phyloP scores from a whole-genome alignment of 2,113 vertebrate genomes.

The Thamnaconus septentrionalis region DNA sequence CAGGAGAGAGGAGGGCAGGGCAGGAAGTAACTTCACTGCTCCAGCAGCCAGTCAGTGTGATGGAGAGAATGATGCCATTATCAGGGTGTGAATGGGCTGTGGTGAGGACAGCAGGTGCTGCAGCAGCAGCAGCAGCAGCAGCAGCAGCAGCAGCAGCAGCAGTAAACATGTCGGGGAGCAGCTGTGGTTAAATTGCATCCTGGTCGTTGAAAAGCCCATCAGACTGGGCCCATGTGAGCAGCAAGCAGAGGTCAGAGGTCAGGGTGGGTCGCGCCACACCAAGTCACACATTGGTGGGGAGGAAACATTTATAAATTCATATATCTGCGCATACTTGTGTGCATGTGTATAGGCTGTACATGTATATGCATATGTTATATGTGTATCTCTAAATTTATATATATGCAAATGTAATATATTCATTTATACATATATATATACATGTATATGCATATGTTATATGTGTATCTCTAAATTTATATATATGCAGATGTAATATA shows the following conservation, averaged over 20 bases:
- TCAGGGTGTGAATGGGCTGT: slow-evolving; percentile 39
- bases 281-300: slow-evolving; percentile 54
- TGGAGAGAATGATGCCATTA: slow-evolving; percentile 42
- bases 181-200: slow-evolving; percentile 70
- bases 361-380: too few species aligned
- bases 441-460: too few species aligned
- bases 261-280: slow-evolving; percentile 26
- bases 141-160: slow-evolving; percentile 3
- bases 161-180: slow-evolving; percentile 71
- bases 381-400: too few species aligned
- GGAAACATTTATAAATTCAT: not conserved
- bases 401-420: too few species aligned
- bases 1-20: not conserved
- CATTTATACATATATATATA: too few species aligned
- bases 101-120: slow-evolving; percentile 68
- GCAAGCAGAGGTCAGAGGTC: slow-evolving; percentile 64
- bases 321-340: too few species aligned
- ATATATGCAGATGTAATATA: too few species aligned
- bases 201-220: slow-evolving; percentile 65
- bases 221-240: slow-evolving; percentile 62
- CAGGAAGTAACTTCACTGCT: slow-evolving; percentile 27
- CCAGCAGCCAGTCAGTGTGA: slow-evolving; percentile 26
- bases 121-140: slow-evolving; percentile 37
- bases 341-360: too few species aligned
- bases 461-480: too few species aligned